Evolutionary conservation across 2,888 invertebrate species (phyloP).

Genomic region (Habroteleia sp.): DNA sequence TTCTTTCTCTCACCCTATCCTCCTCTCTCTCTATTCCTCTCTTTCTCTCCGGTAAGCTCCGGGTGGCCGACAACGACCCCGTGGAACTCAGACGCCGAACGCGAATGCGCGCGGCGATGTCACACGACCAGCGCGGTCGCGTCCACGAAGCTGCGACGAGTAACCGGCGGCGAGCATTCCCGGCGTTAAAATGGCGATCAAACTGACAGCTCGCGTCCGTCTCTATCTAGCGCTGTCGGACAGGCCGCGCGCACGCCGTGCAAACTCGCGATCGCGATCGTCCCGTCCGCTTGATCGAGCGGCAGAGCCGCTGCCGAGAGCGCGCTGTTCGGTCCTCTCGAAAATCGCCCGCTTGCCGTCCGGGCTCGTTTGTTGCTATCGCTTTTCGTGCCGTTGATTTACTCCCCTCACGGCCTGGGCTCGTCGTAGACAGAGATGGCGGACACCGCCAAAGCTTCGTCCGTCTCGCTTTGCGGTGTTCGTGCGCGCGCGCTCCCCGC

Average conservation of each 20-base stretch:
- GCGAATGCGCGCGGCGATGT: conserved; percentile 43
- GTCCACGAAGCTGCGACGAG: conserved; percentile 67
- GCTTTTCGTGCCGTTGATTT: conserved; percentile 1
- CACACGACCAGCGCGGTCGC: conserved; percentile 51
- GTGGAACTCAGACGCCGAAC: conserved; percentile 18
- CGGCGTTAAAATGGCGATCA: conserved; percentile 81
- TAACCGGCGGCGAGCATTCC: conserved; percentile 74
- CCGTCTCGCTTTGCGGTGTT: conserved; percentile 33
- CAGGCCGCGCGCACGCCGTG: conserved; percentile 16
- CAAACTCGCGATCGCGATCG: conserved; percentile 41
- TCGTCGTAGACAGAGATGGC: conserved; percentile 45
- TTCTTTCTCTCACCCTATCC: conserved; percentile 27
- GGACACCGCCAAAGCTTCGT: conserved; percentile 28
- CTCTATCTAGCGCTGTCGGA: background rate
- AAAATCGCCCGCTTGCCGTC: background rate
- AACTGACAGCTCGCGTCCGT: conserved; percentile 76
- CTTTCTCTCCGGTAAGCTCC: conserved; percentile 19
- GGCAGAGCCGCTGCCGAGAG: background rate
- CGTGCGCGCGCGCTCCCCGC: conserved; percentile 30
- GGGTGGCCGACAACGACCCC: conserved; percentile 24
- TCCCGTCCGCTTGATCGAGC: conserved; percentile 47
- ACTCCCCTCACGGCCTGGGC: conserved; percentile 9
- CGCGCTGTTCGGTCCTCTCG: too few species aligned
- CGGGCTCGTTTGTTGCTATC: background rate
- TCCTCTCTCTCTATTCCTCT: conserved; percentile 14